Conservation (phyloP, 2,113 vertebrate species). For the Zapornia atra region DNA sequence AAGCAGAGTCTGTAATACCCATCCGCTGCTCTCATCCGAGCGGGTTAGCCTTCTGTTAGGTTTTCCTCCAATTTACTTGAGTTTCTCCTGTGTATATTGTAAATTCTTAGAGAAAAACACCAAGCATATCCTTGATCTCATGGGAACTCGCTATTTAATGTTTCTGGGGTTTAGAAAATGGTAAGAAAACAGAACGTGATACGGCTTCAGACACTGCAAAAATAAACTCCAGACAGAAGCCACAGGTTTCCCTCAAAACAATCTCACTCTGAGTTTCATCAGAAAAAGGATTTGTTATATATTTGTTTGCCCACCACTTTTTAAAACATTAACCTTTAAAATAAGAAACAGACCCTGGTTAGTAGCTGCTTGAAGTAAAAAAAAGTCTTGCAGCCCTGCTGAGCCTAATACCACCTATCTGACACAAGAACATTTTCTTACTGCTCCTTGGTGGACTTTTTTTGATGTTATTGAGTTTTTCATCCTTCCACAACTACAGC, state of each 20-base stretch:
- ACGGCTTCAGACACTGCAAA: not conserved
- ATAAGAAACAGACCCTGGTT: not conserved
- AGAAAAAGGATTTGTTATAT: not conserved
- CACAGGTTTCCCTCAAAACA: constrained; percentile 6
- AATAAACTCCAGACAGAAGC: constrained; percentile 33
- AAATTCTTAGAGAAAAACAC: not conserved
- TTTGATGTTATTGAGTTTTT: rapidly evolving
- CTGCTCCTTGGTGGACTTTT: not conserved
- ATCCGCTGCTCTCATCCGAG: not conserved
- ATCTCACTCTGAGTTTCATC: not conserved
- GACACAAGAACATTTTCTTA: rapidly evolving
- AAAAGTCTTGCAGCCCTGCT: not conserved
- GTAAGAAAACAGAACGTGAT: constrained; percentile 39
- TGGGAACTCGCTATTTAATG: constrained; percentile 27
- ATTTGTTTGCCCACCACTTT: constrained; percentile 44
- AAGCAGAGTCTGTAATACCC: not conserved
- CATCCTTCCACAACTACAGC: not conserved
- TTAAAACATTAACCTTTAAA: constrained; percentile 9
- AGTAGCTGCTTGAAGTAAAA: not conserved
- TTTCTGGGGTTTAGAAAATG: constrained; percentile 32
- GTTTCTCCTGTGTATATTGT: not conserved
- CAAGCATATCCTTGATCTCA: not conserved
- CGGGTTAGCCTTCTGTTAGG: not conserved
- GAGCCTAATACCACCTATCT: not conserved
- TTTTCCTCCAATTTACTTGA: not conserved